These are phyloP conservation scores for Drosophila antonietae DNA, from an alignment of 2,888 invertebrate species.

Conservation along the genomic window DNA sequence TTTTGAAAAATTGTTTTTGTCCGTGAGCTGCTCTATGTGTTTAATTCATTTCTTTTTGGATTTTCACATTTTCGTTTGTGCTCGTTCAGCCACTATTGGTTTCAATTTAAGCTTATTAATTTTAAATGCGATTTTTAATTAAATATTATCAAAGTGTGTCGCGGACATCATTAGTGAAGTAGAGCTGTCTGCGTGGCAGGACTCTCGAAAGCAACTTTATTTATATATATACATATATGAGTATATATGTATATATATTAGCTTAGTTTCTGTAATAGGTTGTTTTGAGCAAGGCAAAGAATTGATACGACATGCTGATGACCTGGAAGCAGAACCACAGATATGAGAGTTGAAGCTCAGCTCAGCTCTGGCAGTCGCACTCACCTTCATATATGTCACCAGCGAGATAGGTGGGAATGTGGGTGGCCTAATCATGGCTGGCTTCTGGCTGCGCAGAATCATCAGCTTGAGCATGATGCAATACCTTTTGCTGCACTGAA, in stretches of 20 bases:
- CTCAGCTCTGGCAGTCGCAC: neutral
- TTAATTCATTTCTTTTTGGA: slow-evolving; percentile 11
- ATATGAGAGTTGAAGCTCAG: neutral
- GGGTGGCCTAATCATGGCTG: slow-evolving; percentile 75
- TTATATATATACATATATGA: neutral
- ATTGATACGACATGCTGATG: slow-evolving; percentile 79
- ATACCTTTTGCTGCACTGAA: slow-evolving; percentile 66
- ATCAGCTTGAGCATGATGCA: slow-evolving; percentile 66
- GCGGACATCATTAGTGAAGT: slow-evolving; percentile 46
- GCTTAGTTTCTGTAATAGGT: slow-evolving; percentile 54
- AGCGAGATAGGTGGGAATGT: slow-evolving; percentile 81
- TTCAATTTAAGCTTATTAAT: slow-evolving; percentile 78
- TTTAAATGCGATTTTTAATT: slow-evolving; percentile 76
- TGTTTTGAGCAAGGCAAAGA: slow-evolving; percentile 72
- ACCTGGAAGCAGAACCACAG: slow-evolving; percentile 52
- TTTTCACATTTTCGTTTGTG: slow-evolving; percentile 34
- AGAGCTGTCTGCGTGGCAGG: neutral
- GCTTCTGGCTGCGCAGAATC: slow-evolving; percentile 77
- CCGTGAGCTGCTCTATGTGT: slow-evolving; percentile 41
- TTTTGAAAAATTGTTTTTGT: slow-evolving; percentile 69
- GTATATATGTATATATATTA: neutral
- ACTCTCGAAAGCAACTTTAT: neutral
- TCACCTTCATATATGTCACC: slow-evolving; percentile 79
- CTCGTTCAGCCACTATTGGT: slow-evolving; percentile 67
- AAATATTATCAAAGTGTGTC: slow-evolving; percentile 70